Base-by-base conservation (phyloP, 1,140 invertebrate species). In the Scaptodrosophila lebanonensis region DNA sequence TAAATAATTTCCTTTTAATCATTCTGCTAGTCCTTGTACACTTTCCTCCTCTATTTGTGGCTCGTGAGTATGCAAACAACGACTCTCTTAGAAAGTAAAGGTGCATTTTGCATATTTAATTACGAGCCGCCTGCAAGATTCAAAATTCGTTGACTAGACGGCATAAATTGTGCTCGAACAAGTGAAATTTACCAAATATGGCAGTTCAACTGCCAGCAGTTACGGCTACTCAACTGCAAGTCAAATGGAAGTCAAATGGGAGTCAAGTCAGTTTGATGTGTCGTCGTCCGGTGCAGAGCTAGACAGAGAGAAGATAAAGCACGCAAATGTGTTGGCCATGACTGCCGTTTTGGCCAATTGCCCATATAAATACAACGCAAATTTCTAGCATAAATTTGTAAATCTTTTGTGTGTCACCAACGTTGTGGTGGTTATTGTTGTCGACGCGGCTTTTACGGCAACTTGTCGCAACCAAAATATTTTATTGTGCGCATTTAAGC, bases 121-220 rank as follows among this genome's bases (percentile, higher is more conserved):
- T 58, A 22, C 8, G 20, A 15, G 13, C 20, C 15, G n/a, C 50
- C 8, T 30, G 25, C 8, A 27, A 36, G 48, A 44, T 18, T 30
- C 15, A 20, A 13, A 36, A 56, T 13, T 51, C 44, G n/a, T n/a
- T n/a, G n/a, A n/a, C 45, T 53, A 61, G 47, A 77, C 47, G 59
- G 59, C 59, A 62, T 51, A 51, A 50, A 58, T 63, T 63, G 57
- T 62, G 59, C 56, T 49, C 66, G 45, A 61, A 67, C 73, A 79
- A 77, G 73, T 79, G 73, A 77, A 77, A 79, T 63, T 79, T 59
- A 36, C 69, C 73, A 77, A 69, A 77, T 65, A 61, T 79, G 73
- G 75, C 60, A 57, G 68, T 44, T 56, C 57, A n/a, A n/a, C n/a
- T n/a, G n/a, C n/a, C n/a, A n/a, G n/a, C n/a, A n/a, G n/a, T n/a